Evolutionary conservation across 1,140 invertebrate genomes (phyloP).

Genomic region (Philaenus spumarius): DNA sequence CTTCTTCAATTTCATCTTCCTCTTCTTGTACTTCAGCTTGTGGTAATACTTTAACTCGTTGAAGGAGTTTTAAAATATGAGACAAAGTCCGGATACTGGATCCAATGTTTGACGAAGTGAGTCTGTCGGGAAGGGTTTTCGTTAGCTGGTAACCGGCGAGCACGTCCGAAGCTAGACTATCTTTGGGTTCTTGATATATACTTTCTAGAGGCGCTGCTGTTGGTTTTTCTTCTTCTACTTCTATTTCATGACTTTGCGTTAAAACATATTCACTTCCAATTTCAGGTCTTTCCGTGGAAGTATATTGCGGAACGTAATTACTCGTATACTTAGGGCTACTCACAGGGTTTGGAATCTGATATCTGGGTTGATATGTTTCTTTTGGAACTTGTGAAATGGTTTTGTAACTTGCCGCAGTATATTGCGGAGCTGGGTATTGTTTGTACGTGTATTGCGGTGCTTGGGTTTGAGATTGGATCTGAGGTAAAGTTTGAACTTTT

Average conservation of each 20-base stretch:
- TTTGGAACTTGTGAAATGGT: background rate
- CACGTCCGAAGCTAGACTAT: slow-evolving; percentile 34
- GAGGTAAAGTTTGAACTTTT: slow-evolving; percentile 1
- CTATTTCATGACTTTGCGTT: slow-evolving; percentile 25
- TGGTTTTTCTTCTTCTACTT: slow-evolving; percentile 3
- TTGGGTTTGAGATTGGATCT: slow-evolving; percentile 6
- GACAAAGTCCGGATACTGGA: slow-evolving; percentile 67
- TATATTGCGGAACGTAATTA: too few relatives aligned
- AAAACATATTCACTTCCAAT: background rate
- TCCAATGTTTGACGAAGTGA: slow-evolving; percentile 67
- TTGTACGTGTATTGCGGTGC: background rate
- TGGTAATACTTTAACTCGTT: slow-evolving; percentile 24
- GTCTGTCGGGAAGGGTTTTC: slow-evolving; percentile 62
- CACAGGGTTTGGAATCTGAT: too few relatives aligned
- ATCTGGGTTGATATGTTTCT: too few relatives aligned
- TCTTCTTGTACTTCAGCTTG: background rate
- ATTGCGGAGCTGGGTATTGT: background rate
- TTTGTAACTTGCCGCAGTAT: too few relatives aligned
- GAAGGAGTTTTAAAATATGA: slow-evolving; percentile 45
- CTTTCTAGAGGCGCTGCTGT: background rate
- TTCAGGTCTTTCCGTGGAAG: too few relatives aligned
- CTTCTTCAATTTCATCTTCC: background rate
- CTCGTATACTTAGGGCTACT: too few relatives aligned
- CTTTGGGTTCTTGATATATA: background rate
- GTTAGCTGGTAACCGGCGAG: slow-evolving; percentile 59